Evolutionary conservation across 2,888 invertebrate genomes (phyloP), one percentile per base, ranked within the genome.

Genomic region (Megalurothrips usitatus): DNA sequence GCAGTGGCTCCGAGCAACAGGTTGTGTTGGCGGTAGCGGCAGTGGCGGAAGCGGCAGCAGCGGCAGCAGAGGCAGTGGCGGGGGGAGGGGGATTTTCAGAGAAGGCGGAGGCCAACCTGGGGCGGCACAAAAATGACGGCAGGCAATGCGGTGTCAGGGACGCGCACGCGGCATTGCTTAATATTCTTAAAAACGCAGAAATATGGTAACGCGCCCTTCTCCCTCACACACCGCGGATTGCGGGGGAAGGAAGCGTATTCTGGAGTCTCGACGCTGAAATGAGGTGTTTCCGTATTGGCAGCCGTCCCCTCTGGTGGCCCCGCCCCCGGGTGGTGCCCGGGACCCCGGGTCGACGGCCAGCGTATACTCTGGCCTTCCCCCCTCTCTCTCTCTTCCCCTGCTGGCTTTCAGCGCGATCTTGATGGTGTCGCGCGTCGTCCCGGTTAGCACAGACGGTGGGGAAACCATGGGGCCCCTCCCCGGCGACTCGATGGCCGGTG

Each of bases 81-180:
- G 34, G 6, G 34, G 34, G 3, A 2, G 34, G 34, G 34, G 34
- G 34, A 43, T 4, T 43, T 43, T 43, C 34, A 43, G 34, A 43
- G 3, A 6, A 6, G 34, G 34, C 34, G 34, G 34, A 4, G 34
- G 34, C 34, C 34, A 43, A 43, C 34, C 34, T 43, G 6, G 14
- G 52, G 52, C 52, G 14, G 52, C 4, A 10, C 52, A 23, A 68
- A 23, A 23, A n/a, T 11, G 11, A 68, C 23, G 63, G n/a, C 63
- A n/a, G 19, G 63, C 63, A 23, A 68, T 68, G 68, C 68, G 68
- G 23, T 23, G 68, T 68, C 68, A 68, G 68, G 68, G 68, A 68
- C 68, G 58, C 58, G 12, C 52, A 52, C 52, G 58, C 58, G 17
- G 58, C 58, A 58, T 68, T 68, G 68, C 68, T 23, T 68, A 68